These are phyloP conservation scores for Paraplagusia blochii DNA, from an alignment of 2,113 vertebrate genomes.

Conservation along the genomic window DNA sequence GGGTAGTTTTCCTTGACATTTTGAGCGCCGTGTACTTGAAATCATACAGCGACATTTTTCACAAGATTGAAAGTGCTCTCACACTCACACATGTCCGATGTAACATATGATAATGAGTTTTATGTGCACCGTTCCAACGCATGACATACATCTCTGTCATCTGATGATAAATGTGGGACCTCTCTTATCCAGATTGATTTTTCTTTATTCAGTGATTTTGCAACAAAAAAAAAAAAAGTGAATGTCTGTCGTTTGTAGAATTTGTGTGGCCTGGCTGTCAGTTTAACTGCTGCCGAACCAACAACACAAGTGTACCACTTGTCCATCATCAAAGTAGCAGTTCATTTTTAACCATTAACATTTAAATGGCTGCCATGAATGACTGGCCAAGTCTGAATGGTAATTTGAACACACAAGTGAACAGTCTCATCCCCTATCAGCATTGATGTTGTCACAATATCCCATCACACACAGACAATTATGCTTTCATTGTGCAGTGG, in stretches of 20 bases:
- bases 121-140: constrained; percentile 45
- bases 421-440: constrained; percentile 39
- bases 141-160: constrained; percentile 60
- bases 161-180: constrained; percentile 50
- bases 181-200: constrained; percentile 46
- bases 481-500: constrained; percentile 23
- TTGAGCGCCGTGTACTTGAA: constrained; percentile 18
- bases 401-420: constrained; percentile 55
- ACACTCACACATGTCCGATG: constrained; percentile 20
- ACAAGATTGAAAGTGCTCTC: constrained; percentile 21
- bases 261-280: constrained; percentile 38
- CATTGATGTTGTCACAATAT: constrained; percentile 49
- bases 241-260: constrained; percentile 6
- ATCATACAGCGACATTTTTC: constrained; percentile 27
- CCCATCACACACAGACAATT: constrained; percentile 25
- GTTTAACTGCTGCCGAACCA: constrained; percentile 39
- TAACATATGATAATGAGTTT: constrained; percentile 65
- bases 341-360: constrained; percentile 56
- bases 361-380: constrained; percentile 55
- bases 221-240: constrained; percentile 39
- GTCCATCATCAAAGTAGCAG: constrained; percentile 28
- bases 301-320: constrained; percentile 5
- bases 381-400: constrained; percentile 54
- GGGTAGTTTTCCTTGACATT: constrained; percentile 38
- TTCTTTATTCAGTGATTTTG: constrained; percentile 52